phyloP scores from a whole-genome alignment of 2,888 invertebrate genomes.

The Drosophila anomalata region DNA sequence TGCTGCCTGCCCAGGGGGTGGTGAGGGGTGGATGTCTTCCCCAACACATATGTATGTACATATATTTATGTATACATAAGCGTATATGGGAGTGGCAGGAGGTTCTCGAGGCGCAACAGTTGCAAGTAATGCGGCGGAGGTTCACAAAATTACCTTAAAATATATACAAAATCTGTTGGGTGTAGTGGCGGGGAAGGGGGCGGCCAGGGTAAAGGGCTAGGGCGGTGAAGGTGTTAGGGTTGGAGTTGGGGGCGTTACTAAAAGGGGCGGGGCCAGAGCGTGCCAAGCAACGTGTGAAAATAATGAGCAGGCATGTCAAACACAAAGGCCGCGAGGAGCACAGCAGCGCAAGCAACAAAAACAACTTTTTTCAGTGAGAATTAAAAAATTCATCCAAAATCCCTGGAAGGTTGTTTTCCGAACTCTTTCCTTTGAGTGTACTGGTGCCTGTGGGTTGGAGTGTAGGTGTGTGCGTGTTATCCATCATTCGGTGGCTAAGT shows the following conservation, averaged over 20 bases:
- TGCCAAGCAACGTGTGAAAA: slow-evolving; percentile 74
- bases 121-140: slow-evolving; percentile 67
- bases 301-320: slow-evolving; percentile 72
- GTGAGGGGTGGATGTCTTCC: not conserved
- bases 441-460: slow-evolving; percentile 15
- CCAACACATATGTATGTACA: not conserved
- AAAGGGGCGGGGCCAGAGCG: slow-evolving; percentile 32
- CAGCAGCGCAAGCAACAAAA: not conserved
- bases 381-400: slow-evolving; percentile 59
- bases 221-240: no score
- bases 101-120: slow-evolving; percentile 68
- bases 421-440: slow-evolving; percentile 29
- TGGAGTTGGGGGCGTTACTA: not conserved
- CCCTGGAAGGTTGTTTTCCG: slow-evolving; percentile 59
- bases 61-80: not conserved
- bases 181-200: not conserved
- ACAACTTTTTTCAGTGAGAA: slow-evolving; percentile 2
- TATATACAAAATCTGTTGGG: slow-evolving; percentile 59
- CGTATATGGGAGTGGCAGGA: not conserved
- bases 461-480: slow-evolving; percentile 52
- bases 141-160: slow-evolving; percentile 71
- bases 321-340: slow-evolving; percentile 54
- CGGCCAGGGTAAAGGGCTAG: not conserved
- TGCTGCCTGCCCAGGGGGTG: slow-evolving; percentile 1
- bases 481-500: slow-evolving; percentile 75